Evolutionary conservation across 2,888 invertebrate genomes (phyloP).

Genomic region (Aradus depressus): DNA sequence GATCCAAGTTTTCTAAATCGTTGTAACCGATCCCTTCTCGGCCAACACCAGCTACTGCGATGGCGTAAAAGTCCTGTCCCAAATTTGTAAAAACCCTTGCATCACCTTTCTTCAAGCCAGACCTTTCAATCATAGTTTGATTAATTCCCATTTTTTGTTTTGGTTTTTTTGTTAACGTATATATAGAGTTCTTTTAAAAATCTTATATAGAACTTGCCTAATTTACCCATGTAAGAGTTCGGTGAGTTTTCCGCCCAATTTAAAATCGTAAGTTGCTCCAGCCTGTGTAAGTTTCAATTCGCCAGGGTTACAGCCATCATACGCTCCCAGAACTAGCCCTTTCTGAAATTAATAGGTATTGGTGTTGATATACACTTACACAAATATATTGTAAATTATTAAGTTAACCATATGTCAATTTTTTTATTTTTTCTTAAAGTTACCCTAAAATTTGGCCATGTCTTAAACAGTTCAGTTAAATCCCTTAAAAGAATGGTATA

Average conservation of each 20-base stretch:
- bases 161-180: no score
- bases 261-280: constrained; percentile 21
- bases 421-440: neutral
- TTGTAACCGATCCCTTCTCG: constrained; percentile 33
- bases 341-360: constrained; percentile 18
- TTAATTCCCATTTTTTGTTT: neutral
- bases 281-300: constrained; percentile 22
- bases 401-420: neutral
- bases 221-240: constrained; percentile 23
- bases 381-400: neutral
- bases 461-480: no score
- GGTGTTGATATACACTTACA: neutral
- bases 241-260: constrained; percentile 20
- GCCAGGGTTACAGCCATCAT: constrained; percentile 23
- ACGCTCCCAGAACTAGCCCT: constrained; percentile 26
- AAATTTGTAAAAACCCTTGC: constrained; percentile 22
- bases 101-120: constrained; percentile 18
- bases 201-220: no score
- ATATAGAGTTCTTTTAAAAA: no score
- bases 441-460: no score
- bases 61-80: constrained; percentile 35
- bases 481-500: no score
- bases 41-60: constrained; percentile 50
- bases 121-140: constrained; percentile 5
- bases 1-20: constrained; percentile 37